Base-by-base conservation (phyloP, 2,888 invertebrate species). In the Watsonalla binaria region DNA sequence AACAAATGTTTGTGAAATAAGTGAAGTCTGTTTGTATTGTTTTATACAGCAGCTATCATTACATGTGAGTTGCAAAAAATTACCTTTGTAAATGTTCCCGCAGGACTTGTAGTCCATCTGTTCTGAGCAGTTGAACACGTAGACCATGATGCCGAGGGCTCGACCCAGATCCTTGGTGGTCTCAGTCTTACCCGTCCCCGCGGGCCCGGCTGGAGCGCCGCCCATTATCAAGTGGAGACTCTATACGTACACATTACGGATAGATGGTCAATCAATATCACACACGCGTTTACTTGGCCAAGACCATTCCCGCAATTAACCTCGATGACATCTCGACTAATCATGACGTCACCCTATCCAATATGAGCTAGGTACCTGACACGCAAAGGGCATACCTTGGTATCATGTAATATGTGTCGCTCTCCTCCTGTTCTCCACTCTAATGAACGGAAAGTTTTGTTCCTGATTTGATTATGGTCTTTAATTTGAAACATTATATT, bases 21-120 rank as follows among this genome's bases (percentile, higher is more conserved):
- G 24, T 24, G 2, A 24, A 24, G 24, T 24, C 24, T 24, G 24
- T 24, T 2, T 24, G 24, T 24, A 24, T 24, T 7, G 46, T n/a
- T 56, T 42, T 42, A 5, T 5, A 24, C 24, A 24, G 24, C 24
- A 45, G 13, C 13, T 6, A n/a, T n/a, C 8, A 45, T 6, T 13
- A 45, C 14, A 14, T 45, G 45, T 1, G 6, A 46, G 0, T 11
- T 5, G 8, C 5, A 15, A 5, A 13, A 14, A 45, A 6, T 48
- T 58, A 77, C 93, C 98, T 90, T 98, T 98, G 86, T 97, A 98
- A 83, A 98, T 98, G 80, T 97, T 97, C 34, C 97, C 98, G 66
- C 97, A 95, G 2, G 97, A 97, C 84, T 96, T 97, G 86, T 98
- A 98, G 84, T 98, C 98, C 98, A 98, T 98, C 91, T 98, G 98